These are phyloP conservation scores for Planococcus citri DNA, from an alignment of 1,140 invertebrate species.

Conservation along the genomic window DNA sequence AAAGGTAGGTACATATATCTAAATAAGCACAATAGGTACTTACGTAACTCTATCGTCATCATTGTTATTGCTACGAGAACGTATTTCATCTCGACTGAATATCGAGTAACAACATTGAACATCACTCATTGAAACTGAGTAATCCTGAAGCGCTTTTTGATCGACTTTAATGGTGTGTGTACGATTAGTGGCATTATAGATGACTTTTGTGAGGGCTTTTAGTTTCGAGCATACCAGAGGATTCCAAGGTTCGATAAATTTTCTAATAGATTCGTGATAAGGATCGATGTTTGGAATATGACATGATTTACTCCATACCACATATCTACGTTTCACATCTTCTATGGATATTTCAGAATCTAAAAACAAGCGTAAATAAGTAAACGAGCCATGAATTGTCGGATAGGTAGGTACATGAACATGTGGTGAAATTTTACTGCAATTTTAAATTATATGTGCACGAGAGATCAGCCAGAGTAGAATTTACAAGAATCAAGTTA, in stretches of 20 bases:
- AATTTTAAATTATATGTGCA: no score
- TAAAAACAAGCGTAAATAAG: no score
- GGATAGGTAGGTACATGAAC: no score
- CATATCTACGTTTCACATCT: constrained; percentile 36
- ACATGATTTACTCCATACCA: constrained; percentile 55
- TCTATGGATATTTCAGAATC: background rate
- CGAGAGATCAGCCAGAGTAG: no score
- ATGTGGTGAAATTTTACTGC: no score
- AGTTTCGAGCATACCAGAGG: constrained; percentile 42
- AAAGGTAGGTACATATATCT: background rate
- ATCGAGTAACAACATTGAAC: constrained; percentile 23
- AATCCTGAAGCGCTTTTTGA: background rate
- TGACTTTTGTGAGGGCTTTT: constrained; percentile 35
- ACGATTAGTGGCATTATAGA: constrained; percentile 10
- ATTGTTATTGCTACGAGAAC: background rate
- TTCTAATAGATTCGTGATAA: constrained; percentile 47
- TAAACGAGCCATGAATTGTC: no score
- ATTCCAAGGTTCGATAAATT: constrained; percentile 42
- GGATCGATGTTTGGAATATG: constrained; percentile 54
- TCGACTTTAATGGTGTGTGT: constrained; percentile 19
- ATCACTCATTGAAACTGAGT: background rate
- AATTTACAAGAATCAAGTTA: no score
- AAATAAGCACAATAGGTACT: background rate
- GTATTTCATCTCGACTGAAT: constrained; percentile 18
- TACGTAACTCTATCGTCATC: constrained; percentile 23